Conservation (phyloP, 2,888 invertebrate species). For the Nematopogon swammerdamellus region DNA sequence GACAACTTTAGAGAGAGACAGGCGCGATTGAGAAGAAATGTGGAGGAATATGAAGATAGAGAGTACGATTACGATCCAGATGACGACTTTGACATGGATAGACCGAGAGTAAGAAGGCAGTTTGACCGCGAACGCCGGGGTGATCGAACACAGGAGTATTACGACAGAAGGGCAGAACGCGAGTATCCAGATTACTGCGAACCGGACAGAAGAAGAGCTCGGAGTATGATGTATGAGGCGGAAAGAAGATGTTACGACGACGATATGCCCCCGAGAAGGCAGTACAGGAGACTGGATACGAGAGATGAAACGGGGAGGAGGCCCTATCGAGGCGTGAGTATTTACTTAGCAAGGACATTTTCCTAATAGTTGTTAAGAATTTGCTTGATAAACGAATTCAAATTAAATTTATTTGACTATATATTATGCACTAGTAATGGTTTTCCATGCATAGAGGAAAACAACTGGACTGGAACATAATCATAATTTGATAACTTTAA, state of each 20-base stretch:
- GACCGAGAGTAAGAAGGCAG: slow-evolving; percentile 21
- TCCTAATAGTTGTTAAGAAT: no score
- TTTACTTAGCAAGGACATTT: no score
- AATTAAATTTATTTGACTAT: no score
- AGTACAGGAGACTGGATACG: background rate
- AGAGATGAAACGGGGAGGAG: background rate
- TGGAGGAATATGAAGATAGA: slow-evolving; percentile 23
- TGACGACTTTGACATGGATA: slow-evolving; percentile 39
- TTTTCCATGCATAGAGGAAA: no score
- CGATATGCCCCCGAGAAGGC: background rate
- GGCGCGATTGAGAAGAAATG: slow-evolving; percentile 22
- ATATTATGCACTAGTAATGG: no score
- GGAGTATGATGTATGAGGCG: background rate
- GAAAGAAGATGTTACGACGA: background rate
- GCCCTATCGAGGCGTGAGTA: background rate
- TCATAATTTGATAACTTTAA: no score
- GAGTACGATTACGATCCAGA: slow-evolving; percentile 43
- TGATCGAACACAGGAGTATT: no score
- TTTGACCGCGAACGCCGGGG: background rate
- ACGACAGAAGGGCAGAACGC: background rate
- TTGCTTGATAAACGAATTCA: no score
- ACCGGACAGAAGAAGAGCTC: background rate
- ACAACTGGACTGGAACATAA: no score
- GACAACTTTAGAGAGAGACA: slow-evolving; percentile 50
- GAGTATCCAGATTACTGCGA: background rate